Percentiles rank a stretch among this genome's conserved stretches.
Evolutionary conservation across 2,888 invertebrate species (phyloP).

Genomic region (Mythimna pallens): DNA sequence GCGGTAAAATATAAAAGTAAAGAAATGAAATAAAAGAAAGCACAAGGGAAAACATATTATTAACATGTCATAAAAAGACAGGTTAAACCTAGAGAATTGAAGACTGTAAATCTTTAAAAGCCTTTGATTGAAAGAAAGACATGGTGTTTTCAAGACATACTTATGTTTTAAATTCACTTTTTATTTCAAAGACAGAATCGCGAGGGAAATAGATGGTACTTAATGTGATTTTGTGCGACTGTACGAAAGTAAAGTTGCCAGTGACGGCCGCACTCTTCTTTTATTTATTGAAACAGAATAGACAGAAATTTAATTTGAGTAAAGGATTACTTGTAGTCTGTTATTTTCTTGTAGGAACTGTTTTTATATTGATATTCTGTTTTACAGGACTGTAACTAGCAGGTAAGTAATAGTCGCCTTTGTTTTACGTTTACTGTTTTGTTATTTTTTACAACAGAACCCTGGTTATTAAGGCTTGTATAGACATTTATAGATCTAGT

Average conservation of each 20-base stretch:
- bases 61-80: background rate
- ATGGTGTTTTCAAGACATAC: slow-evolving; percentile 6
- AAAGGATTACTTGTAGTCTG: background rate
- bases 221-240: too few species aligned
- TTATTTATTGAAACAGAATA: background rate
- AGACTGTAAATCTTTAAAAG: background rate
- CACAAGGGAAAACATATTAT: background rate
- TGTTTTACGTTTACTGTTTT: background rate
- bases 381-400: background rate
- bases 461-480: background rate
- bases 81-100: background rate
- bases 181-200: background rate
- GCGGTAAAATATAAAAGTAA: too few species aligned
- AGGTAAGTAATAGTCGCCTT: too few species aligned
- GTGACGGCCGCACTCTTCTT: background rate
- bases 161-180: background rate
- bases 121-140: background rate
- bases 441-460: too few species aligned
- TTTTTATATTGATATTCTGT: background rate
- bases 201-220: background rate
- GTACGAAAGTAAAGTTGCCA: background rate
- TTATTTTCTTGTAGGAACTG: background rate
- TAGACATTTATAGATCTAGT: too few species aligned
- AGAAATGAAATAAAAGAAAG: background rate
- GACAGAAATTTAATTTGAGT: background rate